phyloP scores from a whole-genome alignment of 2,888 invertebrate genomes.

The Pilophorus perplexus region DNA sequence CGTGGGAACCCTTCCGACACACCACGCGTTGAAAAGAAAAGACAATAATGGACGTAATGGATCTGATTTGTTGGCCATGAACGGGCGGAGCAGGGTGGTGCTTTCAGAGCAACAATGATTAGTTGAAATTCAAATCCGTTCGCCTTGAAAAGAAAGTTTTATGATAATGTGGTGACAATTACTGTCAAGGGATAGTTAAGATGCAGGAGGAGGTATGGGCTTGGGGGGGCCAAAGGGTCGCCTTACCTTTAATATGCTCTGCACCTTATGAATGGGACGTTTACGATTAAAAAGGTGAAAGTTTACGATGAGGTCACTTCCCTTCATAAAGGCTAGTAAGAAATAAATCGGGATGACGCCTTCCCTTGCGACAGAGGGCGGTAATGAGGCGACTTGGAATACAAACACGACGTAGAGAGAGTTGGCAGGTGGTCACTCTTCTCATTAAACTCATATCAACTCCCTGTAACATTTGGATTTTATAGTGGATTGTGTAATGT shows the following conservation, averaged over 20 bases:
- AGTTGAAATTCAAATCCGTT: slow-evolving; percentile 22
- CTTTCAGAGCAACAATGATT: slow-evolving; percentile 3
- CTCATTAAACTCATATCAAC: no score
- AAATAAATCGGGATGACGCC: no score
- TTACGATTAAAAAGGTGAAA: no score
- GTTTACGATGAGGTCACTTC: slow-evolving; percentile 13
- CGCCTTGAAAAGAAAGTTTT: slow-evolving; percentile 11
- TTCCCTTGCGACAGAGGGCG: slow-evolving; percentile 6
- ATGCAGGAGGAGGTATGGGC: neutral
- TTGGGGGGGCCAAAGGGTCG: no score
- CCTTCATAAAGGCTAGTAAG: no score
- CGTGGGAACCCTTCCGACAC: slow-evolving; percentile 15
- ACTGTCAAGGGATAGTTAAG: slow-evolving; percentile 1
- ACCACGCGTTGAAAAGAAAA: no score
- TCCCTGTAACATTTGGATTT: no score
- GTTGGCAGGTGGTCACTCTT: no score
- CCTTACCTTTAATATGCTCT: no score
- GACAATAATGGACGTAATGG: slow-evolving; percentile 17
- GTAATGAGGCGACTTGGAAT: no score
- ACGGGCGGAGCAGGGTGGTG: neutral
- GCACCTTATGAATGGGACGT: slow-evolving; percentile 5
- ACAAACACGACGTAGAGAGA: no score
- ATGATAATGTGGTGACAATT: slow-evolving; percentile 28
- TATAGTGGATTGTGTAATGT: no score
- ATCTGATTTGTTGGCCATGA: slow-evolving; percentile 15